A percentile compares a stretch with the other conserved stretches of the same genome.
These are phyloP conservation scores for Anaspis maculata DNA, from an alignment of 2,888 invertebrate genomes.

Conservation along the genomic window DNA sequence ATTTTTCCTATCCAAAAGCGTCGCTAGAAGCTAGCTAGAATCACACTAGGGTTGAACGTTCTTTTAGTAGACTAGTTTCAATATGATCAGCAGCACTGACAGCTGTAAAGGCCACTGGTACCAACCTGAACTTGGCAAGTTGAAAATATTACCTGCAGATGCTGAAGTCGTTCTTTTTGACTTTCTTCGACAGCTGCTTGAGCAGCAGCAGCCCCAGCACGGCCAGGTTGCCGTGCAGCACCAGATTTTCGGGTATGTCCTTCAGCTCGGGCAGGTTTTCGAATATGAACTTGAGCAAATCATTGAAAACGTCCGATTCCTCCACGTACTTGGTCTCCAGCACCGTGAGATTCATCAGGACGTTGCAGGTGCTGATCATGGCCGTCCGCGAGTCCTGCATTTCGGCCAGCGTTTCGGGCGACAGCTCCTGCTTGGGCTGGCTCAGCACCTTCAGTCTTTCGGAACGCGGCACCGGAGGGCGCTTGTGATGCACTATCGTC, in stretches of 20 bases:
- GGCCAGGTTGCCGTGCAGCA: conserved; percentile 76
- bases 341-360: conserved; percentile 87
- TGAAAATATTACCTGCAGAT: too few relatives aligned
- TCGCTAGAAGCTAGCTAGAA: too few relatives aligned
- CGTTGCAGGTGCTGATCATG: conserved; percentile 82
- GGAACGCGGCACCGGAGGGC: conserved; percentile 71
- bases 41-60: too few relatives aligned
- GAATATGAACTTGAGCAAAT: conserved; percentile 76
- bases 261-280: conserved; percentile 78
- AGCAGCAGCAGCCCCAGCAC: conserved; percentile 73
- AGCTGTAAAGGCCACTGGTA: too few relatives aligned
- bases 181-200: conserved; percentile 73
- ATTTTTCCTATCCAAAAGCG: too few relatives aligned
- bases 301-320: conserved; percentile 66
- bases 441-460: conserved; percentile 68
- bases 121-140: too few relatives aligned
- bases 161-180: conserved; percentile 81
- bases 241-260: conserved; percentile 73
- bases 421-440: conserved; percentile 67
- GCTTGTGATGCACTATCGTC: conserved; percentile 78
- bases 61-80: too few relatives aligned
- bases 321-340: conserved; percentile 78
- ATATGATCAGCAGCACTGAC: too few relatives aligned
- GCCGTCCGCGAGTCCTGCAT: conserved; percentile 80
- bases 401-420: conserved; percentile 65